phyloP scores from a whole-genome alignment of 2,888 invertebrate species.

The Harpalus rubripes region DNA sequence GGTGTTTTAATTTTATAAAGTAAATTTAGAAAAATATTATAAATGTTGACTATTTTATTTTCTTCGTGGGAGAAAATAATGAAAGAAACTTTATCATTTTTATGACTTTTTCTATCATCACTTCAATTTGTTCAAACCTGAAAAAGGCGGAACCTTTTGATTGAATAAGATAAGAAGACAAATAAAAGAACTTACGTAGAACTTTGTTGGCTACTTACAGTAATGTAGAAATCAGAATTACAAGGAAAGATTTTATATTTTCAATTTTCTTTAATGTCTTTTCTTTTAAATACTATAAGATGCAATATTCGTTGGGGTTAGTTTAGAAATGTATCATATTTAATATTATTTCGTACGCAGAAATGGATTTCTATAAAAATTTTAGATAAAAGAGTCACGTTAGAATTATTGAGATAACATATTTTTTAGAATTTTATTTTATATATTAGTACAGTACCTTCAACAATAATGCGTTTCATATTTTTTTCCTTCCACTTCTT shows the following conservation, averaged over 20 bases:
- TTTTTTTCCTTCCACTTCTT: too few species aligned
- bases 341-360: neutral
- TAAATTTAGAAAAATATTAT: neutral
- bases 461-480: too few species aligned
- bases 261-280: neutral
- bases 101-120: neutral
- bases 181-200: neutral
- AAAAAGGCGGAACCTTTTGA: slow-evolving; percentile 24
- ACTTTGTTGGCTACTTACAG: neutral
- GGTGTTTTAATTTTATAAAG: neutral
- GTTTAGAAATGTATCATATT: neutral
- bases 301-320: too few species aligned
- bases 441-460: too few species aligned
- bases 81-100: slow-evolving; percentile 5
- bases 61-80: neutral
- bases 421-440: too few species aligned
- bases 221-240: slow-evolving; percentile 8
- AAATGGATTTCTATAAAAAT: too few species aligned
- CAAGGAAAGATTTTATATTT: slow-evolving; percentile 21
- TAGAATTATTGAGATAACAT: too few species aligned
- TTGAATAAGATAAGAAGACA: slow-evolving; percentile 21
- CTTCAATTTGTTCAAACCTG: slow-evolving; percentile 25
- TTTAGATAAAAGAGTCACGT: too few species aligned
- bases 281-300: neutral
- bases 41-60: neutral